Evolutionary conservation across 2,113 vertebrate genomes (phyloP), one percentile per base, ranked within the genome.

Genomic region (Uria aalge): DNA sequence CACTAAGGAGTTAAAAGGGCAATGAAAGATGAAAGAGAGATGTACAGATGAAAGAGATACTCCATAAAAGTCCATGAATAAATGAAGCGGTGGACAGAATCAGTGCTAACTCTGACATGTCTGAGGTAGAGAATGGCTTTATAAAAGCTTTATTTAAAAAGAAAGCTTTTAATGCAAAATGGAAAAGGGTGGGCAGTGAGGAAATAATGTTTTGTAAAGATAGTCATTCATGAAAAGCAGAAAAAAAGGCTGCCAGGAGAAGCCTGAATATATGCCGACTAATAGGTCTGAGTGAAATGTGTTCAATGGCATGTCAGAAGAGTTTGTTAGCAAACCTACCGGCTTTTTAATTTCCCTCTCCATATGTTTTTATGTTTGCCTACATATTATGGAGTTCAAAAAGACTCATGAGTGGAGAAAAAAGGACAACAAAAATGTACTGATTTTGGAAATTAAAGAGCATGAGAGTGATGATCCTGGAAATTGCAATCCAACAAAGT

Each of bases 141-240:
- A 74, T 91, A 87, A 95, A 92, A 94, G 94, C 91, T 89, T 92
- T 57, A 79, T 91, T 91, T 94, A 27, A 94, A 94, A 92, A 81
- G 85, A 90, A 94, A 78, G 83, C 89, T 94, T 91, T 92, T 91
- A 94, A 96, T 96, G 86, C 80, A 85, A 92, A 95, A 86, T 91
- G 80, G 83, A 57, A 75, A 60, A 81, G 86, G 73, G 62, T 72
- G 69, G 86, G 53, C 76, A 91, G 91, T 38, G 69, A 72, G 38
- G 38, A 90, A 95, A 82, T 78, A 12, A 52, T 94, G 72, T 85
- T 94, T 88, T 79, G 66, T 91, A 73, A 94, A 73, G 91, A 52
- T 26, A 94, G 82, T 59, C 34, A 34, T 40, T 88, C 88, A 85
- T 94, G 86, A 94, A 94, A 92, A 63, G 53, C 66, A 75, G 88